Conservation (phyloP, 2,888 invertebrate genomes). For the Limnephilus auricula region DNA sequence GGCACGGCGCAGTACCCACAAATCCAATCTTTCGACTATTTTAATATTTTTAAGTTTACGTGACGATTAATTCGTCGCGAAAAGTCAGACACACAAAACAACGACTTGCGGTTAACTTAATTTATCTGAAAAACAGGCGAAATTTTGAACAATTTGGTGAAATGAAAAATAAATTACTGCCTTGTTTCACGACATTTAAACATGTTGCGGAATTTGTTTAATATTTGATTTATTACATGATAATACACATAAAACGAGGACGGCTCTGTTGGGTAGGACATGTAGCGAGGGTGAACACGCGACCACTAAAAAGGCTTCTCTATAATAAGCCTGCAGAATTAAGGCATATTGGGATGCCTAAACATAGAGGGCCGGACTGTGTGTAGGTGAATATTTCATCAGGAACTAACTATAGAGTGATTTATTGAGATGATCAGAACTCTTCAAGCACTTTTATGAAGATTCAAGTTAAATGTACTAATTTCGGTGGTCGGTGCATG, state of each 20-base stretch:
- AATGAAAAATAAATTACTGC: background rate
- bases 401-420: background rate
- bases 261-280: background rate
- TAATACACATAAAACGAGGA: background rate
- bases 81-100: background rate
- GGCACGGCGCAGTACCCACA: background rate
- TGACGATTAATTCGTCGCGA: background rate
- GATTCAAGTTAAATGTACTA: too few species aligned
- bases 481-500: too few species aligned
- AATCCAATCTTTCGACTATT: background rate
- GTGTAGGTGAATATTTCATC: background rate
- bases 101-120: background rate
- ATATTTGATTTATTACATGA: background rate
- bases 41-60: constrained; percentile 15
- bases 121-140: background rate
- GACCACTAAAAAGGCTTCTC: background rate
- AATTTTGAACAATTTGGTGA: background rate
- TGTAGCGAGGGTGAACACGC: background rate
- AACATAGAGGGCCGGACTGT: background rate
- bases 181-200: background rate
- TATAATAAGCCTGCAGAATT: background rate
- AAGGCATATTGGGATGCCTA: background rate
- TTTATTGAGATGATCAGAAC: background rate
- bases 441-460: background rate
- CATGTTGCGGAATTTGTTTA: background rate